Base-by-base conservation (phyloP, 2,888 invertebrate genomes). In the Heliconius aoede region DNA sequence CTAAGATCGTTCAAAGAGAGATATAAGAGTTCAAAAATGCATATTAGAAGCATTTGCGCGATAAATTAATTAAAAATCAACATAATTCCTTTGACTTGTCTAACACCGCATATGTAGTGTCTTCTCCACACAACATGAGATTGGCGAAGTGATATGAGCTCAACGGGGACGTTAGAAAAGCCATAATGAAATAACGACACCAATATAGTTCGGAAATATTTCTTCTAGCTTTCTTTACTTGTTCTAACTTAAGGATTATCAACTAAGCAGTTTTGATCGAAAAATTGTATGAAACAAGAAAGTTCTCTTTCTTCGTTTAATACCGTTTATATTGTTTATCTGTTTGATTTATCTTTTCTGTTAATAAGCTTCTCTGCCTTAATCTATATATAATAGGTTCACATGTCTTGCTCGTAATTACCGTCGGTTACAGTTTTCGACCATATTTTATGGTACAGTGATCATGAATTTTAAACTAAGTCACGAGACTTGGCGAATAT, bases 321-420 rank as follows among this genome's bases (percentile, higher is more conserved):
- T 75, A 71, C 55, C 72, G 68, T 74, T 76, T 76, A 74, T 69
- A 36, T 65, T 76, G 74, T 82, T 86, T 91, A 91, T 92, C 91
- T 87, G 58, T 81, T 76, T 81, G 87, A 87, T 87, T 85, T 84
- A 92, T 92, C 91, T 89, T 89, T 88, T 87, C 84, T 84, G 86
- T 88, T 89, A 88, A 91, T 91, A 90, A 89, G 86, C 85, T 82
- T 81, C 79, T 84, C 81, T 85, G 83, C 86, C 86, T 83, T 94
- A 93, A 94, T 94, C 92, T 93, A 91, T 94, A 89, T 92, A 91
- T 93, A 94, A 94, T 94, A 90, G 91, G 90, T 91, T 93, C 91
- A 92, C 92, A 92, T 93, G 90, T 91, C 89, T 89, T 85, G 86
- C 79, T 84, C 85, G 91, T 93, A 93, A 94, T 93, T 93, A 92